Evolutionary conservation across 2,113 vertebrate genomes (phyloP).

Genomic region (Capreolus pygargus): DNA sequence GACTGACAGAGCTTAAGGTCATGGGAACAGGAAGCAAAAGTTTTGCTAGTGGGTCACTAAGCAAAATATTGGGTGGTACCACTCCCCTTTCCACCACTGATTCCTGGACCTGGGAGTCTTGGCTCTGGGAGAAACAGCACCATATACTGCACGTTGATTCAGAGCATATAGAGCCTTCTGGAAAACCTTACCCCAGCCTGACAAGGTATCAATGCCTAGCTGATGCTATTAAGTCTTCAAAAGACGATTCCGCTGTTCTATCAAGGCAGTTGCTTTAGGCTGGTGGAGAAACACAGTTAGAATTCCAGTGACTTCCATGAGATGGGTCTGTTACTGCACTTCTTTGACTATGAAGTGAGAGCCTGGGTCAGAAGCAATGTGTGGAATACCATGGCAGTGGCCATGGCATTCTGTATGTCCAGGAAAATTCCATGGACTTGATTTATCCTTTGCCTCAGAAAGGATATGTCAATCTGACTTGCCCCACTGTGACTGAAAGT

Average conservation of each 20-base stretch:
- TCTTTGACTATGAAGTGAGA: neutral
- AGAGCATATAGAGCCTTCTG: neutral
- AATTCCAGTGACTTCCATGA: neutral
- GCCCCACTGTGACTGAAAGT: neutral
- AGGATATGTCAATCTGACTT: too few relatives aligned
- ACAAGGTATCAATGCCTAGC: neutral
- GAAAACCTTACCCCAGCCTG: neutral
- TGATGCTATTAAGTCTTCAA: neutral
- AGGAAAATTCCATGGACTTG: neutral
- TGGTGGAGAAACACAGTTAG: neutral
- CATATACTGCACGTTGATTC: neutral
- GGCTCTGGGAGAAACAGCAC: neutral
- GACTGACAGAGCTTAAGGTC: neutral
- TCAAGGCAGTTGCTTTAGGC: neutral
- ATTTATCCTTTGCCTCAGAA: neutral
- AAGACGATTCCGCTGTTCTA: neutral
- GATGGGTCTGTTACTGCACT: rapidly evolving
- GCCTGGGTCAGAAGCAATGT: neutral
- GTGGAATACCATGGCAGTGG: neutral
- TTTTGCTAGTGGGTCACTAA: neutral
- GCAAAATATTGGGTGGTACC: neutral
- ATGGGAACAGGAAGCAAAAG: neutral
- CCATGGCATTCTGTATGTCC: neutral
- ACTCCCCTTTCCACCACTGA: neutral
- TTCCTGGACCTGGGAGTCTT: neutral